A percentile compares a stretch with the other conserved stretches of the same genome.
Conservation (phyloP, 2,113 vertebrate genomes). For the Malaclemys terrapin region DNA sequence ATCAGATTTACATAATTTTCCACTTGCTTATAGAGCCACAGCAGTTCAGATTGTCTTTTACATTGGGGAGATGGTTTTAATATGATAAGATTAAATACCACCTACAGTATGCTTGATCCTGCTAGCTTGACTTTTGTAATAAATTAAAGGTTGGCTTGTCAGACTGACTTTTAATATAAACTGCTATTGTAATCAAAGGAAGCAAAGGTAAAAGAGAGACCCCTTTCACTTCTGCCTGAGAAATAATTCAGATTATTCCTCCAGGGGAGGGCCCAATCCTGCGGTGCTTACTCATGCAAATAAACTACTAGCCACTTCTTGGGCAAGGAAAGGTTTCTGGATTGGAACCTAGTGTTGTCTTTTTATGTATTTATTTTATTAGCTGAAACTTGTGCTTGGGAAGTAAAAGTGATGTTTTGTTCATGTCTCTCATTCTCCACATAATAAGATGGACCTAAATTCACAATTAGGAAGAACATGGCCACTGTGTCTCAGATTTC, state of each 20-base stretch:
- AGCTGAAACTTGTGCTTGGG: background rate
- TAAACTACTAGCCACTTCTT: background rate
- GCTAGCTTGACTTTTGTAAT: background rate
- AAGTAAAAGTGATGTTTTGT: background rate
- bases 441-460: fast-evolving
- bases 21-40: conserved; percentile 29
- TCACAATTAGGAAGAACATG: background rate
- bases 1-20: conserved; percentile 76
- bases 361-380: background rate
- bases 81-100: conserved; percentile 49
- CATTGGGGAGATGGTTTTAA: conserved; percentile 55
- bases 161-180: conserved; percentile 33
- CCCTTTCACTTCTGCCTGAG: background rate
- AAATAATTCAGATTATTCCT: background rate
- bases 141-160: conserved; percentile 63
- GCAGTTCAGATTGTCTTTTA: conserved; percentile 31
- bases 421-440: fast-evolving
- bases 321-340: background rate
- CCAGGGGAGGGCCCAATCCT: background rate
- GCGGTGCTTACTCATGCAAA: background rate
- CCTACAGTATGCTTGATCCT: conserved; percentile 27
- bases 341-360: background rate
- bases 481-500: background rate
- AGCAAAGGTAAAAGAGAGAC: background rate
- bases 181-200: background rate